Conservation (phyloP, 2,113 vertebrate species). For the Hucho hucho region DNA sequence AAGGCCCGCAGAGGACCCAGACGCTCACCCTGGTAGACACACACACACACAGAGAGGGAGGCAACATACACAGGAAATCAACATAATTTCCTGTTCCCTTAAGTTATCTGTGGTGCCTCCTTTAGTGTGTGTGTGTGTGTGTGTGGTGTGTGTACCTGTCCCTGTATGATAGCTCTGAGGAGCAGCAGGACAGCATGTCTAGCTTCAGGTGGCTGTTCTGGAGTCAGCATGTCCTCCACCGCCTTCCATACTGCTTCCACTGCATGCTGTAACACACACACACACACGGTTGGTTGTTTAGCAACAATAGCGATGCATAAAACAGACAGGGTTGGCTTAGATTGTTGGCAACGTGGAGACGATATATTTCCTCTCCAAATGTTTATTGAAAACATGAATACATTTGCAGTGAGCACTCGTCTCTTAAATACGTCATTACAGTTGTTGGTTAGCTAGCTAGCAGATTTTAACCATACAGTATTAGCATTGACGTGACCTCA, state of each 20-base stretch:
- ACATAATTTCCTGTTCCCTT: too few relatives aligned
- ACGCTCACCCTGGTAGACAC: constrained; percentile 81
- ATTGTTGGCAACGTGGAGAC: too few relatives aligned
- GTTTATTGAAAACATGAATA: too few relatives aligned
- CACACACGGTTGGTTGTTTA: background rate
- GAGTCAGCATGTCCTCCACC: constrained; percentile 87
- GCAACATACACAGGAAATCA: background rate
- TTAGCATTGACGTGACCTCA: too few relatives aligned
- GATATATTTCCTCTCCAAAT: too few relatives aligned
- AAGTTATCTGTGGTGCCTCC: too few relatives aligned
- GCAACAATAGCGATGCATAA: too few relatives aligned
- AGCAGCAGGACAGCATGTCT: constrained; percentile 89
- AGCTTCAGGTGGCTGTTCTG: constrained; percentile 85
- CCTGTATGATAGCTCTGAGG: constrained; percentile 88
- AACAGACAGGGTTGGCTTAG: too few relatives aligned
- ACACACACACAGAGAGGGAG: background rate
- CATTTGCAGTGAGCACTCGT: too few relatives aligned
- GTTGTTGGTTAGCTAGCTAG: too few relatives aligned
- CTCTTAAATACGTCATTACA: too few relatives aligned
- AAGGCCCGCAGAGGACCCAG: constrained; percentile 90
- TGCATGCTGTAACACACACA: constrained; percentile 75
- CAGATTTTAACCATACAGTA: too few relatives aligned
- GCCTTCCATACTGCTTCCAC: constrained; percentile 93
- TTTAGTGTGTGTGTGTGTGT: background rate
- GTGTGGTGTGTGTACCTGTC: constrained; percentile 82